Conservation (phyloP, 1,140 invertebrate genomes). For the Geopemphigus sp. region DNA sequence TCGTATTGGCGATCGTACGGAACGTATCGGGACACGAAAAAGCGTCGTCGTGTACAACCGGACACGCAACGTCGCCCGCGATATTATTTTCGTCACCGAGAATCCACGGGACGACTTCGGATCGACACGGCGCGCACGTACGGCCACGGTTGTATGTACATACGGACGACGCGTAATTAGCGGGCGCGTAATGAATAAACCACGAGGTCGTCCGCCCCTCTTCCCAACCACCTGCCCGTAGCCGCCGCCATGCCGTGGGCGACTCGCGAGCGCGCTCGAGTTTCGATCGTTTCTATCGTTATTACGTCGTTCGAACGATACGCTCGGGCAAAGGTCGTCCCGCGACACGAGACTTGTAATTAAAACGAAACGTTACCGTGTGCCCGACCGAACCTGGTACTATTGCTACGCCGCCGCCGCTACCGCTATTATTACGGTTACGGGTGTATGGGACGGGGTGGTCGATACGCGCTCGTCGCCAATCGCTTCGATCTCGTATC, state of each 20-base stretch:
- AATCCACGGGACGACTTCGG: too few species aligned
- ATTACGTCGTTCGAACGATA: neutral
- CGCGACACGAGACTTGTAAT: constrained; percentile 1
- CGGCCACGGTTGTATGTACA: too few species aligned
- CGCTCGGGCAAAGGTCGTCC: neutral
- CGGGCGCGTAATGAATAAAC: neutral
- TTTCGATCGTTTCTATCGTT: neutral
- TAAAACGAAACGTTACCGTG: constrained; percentile 10
- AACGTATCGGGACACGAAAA: too few species aligned
- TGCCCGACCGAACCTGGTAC: constrained; percentile 27
- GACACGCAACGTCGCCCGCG: too few species aligned
- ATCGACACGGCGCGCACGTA: too few species aligned
- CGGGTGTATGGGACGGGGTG: too few species aligned
- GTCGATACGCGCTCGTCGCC: too few species aligned
- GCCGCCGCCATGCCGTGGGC: neutral
- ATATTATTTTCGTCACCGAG: too few species aligned
- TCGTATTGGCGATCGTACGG: too few species aligned
- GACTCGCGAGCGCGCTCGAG: neutral
- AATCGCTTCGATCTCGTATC: too few species aligned
- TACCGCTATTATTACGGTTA: neutral
- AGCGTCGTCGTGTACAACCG: too few species aligned
- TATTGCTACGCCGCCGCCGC: too few species aligned
- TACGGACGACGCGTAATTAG: neutral
- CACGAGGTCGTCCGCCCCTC: neutral
- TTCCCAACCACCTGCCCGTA: neutral